phyloP scores from a whole-genome alignment of 2,113 vertebrate genomes.

The Anseranas semipalmata region DNA sequence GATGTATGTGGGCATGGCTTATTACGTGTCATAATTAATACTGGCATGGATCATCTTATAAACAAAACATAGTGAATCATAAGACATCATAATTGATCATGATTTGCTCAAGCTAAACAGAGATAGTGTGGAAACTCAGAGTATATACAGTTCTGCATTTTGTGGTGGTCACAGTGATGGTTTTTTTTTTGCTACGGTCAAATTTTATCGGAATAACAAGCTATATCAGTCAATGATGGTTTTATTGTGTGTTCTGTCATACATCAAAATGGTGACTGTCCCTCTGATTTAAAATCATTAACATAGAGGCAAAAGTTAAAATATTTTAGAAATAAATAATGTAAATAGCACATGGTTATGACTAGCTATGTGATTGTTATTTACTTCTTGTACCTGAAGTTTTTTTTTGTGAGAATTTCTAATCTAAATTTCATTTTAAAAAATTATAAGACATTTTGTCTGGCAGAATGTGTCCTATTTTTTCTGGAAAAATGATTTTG shows the following conservation, averaged over 20 bases:
- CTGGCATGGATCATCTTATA: background rate
- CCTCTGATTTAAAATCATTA: background rate
- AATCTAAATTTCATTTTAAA: background rate
- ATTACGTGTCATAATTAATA: conserved; percentile 40
- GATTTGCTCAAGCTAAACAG: background rate
- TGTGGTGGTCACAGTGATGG: background rate
- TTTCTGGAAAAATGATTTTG: background rate
- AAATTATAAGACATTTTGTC: background rate
- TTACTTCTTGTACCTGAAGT: background rate
- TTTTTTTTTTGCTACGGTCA: background rate
- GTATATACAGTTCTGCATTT: background rate
- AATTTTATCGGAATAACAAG: background rate
- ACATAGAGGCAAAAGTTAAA: background rate
- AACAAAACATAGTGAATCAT: background rate
- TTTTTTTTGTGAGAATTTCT: background rate
- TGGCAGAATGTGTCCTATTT: background rate
- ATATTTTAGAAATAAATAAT: background rate
- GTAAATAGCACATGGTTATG: background rate
- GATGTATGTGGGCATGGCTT: conserved; percentile 2
- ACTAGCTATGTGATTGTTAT: background rate
- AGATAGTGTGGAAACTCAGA: background rate
- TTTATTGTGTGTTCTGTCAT: background rate
- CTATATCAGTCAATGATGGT: background rate
- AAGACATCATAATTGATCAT: background rate
- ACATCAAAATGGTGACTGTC: background rate